These are phyloP conservation scores for Turritopsis dohrnii DNA, from an alignment of 30 jellyfish, hydroid and myxozoan genomes.

Conservation along the genomic window DNA sequence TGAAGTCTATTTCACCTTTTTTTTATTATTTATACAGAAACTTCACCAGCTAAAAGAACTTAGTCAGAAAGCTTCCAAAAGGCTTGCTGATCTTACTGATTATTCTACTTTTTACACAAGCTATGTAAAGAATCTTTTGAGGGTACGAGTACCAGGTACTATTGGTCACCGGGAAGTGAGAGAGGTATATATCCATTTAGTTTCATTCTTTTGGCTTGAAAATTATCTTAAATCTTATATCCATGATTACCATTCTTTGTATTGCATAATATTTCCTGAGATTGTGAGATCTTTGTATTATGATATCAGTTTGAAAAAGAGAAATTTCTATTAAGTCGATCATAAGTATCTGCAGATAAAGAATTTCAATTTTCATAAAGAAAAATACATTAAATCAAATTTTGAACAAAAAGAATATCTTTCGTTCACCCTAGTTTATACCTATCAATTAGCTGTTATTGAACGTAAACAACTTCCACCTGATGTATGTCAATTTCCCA, in stretches of 20 bases:
- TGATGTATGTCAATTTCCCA: neutral
- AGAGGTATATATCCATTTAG: slow-evolving; percentile 40
- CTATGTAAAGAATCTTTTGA: slow-evolving; percentile 48
- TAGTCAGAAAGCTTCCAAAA: slow-evolving; percentile 60
- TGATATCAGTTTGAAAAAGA: no score
- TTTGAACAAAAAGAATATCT: neutral
- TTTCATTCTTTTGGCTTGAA: no score
- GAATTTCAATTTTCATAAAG: neutral
- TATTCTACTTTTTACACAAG: slow-evolving; percentile 58
- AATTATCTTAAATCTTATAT: no score
- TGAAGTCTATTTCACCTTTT: no score
- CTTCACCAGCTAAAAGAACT: slow-evolving; percentile 59
- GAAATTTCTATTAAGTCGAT: no score
- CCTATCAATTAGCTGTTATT: neutral
- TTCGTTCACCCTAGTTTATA: neutral
- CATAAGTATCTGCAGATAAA: neutral
- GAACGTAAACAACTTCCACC: neutral
- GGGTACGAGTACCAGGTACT: slow-evolving; percentile 98
- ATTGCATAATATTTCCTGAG: neutral
- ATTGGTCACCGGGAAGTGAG: slow-evolving; percentile 85
- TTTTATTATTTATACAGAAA: no score
- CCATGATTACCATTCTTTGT: no score
- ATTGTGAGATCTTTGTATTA: neutral
- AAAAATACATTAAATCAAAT: no score
- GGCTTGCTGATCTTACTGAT: slow-evolving; percentile 70